A percentile compares a stretch with the other conserved stretches of the same genome.
These are phyloP conservation scores for Nematostella vectensis DNA, from an alignment of 92 coral and sea anemone species.

Conservation along the genomic window DNA sequence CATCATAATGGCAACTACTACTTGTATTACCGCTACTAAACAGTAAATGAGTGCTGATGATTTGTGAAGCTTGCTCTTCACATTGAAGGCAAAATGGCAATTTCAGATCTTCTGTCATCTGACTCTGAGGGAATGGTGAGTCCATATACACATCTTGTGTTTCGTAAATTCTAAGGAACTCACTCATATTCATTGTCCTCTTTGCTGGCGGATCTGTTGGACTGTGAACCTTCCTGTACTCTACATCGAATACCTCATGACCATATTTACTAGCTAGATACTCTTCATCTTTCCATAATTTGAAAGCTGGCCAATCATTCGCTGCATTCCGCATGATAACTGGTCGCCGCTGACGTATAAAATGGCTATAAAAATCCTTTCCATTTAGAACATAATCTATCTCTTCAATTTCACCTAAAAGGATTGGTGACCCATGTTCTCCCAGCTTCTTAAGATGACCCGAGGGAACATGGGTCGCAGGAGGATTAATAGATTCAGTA, in stretches of 20 bases:
- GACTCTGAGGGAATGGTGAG: conserved; percentile 82
- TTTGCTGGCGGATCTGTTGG: conserved; percentile 69
- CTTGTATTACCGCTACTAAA: conserved; percentile 91
- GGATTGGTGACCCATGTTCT: conserved; percentile 64
- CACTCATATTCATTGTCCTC: conserved; percentile 69
- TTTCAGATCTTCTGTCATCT: conserved; percentile 61
- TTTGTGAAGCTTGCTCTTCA: conserved; percentile 51
- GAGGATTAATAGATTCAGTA: conserved; percentile 3
- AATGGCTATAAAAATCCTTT: conserved; percentile 78
- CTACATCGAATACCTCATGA: conserved; percentile 66
- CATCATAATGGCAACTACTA: conserved; percentile 83
- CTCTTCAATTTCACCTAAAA: conserved; percentile 60
- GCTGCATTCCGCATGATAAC: conserved; percentile 76
- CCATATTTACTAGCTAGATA: conserved; percentile 80
- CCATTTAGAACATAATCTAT: conserved; percentile 75
- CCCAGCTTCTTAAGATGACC: conserved; percentile 83
- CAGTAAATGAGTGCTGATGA: conserved; percentile 64
- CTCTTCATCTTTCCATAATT: conserved; percentile 71
- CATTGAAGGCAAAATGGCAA: conserved; percentile 88
- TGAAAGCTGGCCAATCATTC: conserved; percentile 74
- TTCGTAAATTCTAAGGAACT: conserved; percentile 70
- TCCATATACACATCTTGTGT: conserved; percentile 74
- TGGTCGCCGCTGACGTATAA: conserved; percentile 67
- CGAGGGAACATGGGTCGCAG: conserved; percentile 16
- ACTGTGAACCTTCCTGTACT: conserved; percentile 76